phyloP scores from a whole-genome alignment of 1,140 invertebrate genomes.

The Alviniconcha marisindica region DNA sequence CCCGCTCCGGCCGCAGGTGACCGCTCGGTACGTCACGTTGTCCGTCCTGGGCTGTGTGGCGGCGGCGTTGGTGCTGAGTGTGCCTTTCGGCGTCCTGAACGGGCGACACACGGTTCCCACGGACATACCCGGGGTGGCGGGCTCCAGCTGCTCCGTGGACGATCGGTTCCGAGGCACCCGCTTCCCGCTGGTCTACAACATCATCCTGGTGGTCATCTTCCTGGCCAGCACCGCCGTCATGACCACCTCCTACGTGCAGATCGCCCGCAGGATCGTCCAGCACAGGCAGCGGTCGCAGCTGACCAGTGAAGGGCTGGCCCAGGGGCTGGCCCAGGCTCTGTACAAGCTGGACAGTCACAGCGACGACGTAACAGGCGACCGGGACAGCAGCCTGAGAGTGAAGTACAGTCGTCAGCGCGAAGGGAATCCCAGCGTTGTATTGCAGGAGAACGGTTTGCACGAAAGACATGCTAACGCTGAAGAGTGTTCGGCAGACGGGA shows the following conservation, averaged over 20 bases:
- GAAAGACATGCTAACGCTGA: no score
- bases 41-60: neutral
- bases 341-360: no score
- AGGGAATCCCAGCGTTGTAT: no score
- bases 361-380: no score
- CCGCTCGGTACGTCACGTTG: neutral
- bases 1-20: constrained; percentile 40
- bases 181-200: constrained; percentile 40
- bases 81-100: constrained; percentile 42
- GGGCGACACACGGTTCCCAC: constrained; percentile 35
- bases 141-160: constrained; percentile 43
- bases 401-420: no score
- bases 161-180: constrained; percentile 34
- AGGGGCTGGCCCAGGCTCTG: no score
- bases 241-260: constrained; percentile 27
- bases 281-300: no score
- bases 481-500: no score
- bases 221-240: constrained; percentile 19
- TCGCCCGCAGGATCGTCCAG: constrained; percentile 1
- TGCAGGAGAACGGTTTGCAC: no score
- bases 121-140: constrained; percentile 19
- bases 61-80: neutral
- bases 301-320: no score
- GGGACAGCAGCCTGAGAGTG: no score
- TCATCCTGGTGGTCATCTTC: constrained; percentile 42